Evolutionary conservation across 2,888 invertebrate species (phyloP), one percentile per base, ranked within the genome.

Genomic region (Microdon myrmicae): DNA sequence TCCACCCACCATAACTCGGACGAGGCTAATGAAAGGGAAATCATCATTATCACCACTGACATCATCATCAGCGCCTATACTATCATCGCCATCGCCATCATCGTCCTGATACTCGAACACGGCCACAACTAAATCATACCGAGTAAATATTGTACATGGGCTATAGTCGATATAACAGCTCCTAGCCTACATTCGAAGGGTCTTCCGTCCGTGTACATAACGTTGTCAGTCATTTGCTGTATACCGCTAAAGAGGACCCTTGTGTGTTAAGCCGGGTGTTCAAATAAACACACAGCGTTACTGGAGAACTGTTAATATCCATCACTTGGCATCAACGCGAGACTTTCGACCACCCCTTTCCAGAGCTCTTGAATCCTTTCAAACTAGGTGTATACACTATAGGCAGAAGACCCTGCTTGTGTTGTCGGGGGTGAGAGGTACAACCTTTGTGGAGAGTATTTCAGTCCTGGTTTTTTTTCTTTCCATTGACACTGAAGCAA

Each of bases 1-100:
- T 31, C 17, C 51, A 25, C 23, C 13, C 43, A 32, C 20, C 17
- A 7, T 38, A 7, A 26, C 3, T 16, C 17, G 23, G 47, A 45
- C 51, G 53, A 43, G 37, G 12, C 58, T 34, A 64, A 64, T 58
- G 64, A 64, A 64, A 64, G 64, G 64, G 58, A 64, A 58, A 64
- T 37, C 61, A 56, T 56, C 44, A 47, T 44, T 17, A 32, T 44
- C 22, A 12, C 32, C 31, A 16, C 17, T n/a, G n/a, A n/a, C 29
- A 13, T 26, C 6, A n/a, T 34, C 17, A 14, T 17, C 5, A 16
- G 16, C 29, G 20, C 37, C 25, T 41, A n/a, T 41, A 25, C 7
- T 23, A 17, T 37, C 31, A 23, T 51, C 28, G 49, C 44, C 26
- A 26, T 14, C 20, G 19, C 39, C 20, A 61, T n/a, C n/a, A n/a